A percentile compares a stretch with the other conserved stretches of the same genome.
Conservation (phyloP, 1,140 invertebrate genomes). For the Dinoponera quadriceps region DNA sequence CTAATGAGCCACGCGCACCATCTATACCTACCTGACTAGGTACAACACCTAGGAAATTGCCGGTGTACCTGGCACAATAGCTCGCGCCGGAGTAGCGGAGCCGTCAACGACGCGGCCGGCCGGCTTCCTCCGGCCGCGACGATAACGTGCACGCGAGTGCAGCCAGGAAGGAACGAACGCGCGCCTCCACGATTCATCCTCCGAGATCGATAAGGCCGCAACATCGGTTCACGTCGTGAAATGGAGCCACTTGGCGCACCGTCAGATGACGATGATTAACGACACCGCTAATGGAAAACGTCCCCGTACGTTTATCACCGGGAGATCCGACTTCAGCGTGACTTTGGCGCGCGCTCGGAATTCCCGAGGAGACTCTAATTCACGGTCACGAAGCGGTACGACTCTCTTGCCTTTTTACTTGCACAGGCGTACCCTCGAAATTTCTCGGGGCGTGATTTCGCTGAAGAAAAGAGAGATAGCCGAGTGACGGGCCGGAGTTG, state of each 20-base stretch:
- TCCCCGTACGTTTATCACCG: constrained; percentile 61
- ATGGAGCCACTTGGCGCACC: constrained; percentile 53
- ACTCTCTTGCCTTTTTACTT: too few species aligned
- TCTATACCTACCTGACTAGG: constrained; percentile 63
- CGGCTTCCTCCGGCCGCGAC: neutral
- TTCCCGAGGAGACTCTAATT: constrained; percentile 13
- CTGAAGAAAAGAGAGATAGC: too few species aligned
- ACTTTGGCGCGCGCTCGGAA: constrained; percentile 18
- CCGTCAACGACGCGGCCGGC: neutral
- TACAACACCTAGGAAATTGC: constrained; percentile 65
- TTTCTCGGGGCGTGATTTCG: too few species aligned
- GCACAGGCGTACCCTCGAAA: too few species aligned
- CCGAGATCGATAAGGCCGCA: constrained; percentile 56
- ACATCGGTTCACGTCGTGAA: constrained; percentile 60
- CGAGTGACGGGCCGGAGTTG: too few species aligned
- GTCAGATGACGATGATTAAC: constrained; percentile 68
- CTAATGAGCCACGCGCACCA: constrained; percentile 84
- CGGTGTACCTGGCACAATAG: constrained; percentile 47
- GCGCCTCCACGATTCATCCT: constrained; percentile 13
- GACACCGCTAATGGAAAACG: constrained; percentile 61
- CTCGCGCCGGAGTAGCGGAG: neutral
- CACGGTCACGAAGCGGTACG: neutral
- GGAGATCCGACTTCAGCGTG: neutral
- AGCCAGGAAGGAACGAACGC: neutral
- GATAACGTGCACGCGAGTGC: constrained; percentile 71